A percentile compares a stretch with the other conserved stretches of the same genome.
phyloP scores from a whole-genome alignment of 2,888 invertebrate genomes.

The Spialia ferax region DNA sequence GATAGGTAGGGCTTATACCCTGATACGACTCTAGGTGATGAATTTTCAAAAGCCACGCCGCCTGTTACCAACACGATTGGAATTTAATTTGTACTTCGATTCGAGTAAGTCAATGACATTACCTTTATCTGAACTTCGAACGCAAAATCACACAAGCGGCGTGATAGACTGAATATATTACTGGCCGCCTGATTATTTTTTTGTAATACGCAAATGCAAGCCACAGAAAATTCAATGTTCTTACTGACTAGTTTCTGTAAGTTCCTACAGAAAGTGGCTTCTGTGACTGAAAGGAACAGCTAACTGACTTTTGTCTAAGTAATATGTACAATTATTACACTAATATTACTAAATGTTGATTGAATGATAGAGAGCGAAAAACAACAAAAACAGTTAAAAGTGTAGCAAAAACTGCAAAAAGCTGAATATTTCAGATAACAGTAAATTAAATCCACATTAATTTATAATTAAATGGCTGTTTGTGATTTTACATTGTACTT shows the following conservation, averaged over 20 bases:
- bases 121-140: not conserved
- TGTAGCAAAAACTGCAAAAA: not conserved
- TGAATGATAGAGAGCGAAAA: not conserved
- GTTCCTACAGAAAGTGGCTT: not conserved
- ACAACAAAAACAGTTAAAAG: not conserved
- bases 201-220: not conserved
- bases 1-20: conserved; percentile 26
- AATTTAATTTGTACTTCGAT: conserved; percentile 8
- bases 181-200: not conserved
- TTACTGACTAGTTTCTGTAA: not conserved
- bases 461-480: conserved; percentile 55
- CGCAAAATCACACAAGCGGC: not conserved
- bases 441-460: conserved; percentile 10
- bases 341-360: not conserved
- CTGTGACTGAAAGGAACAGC: too few species aligned
- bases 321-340: not conserved
- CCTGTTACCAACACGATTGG: conserved; percentile 21
- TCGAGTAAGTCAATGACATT: conserved; percentile 3
- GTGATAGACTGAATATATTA: conserved; percentile 2
- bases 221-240: not conserved
- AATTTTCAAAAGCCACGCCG: conserved; percentile 26
- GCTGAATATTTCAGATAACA: not conserved
- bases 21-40: conserved; percentile 38
- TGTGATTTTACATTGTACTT: conserved; percentile 67
- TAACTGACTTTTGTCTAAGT: not conserved